Evolutionary conservation across 2,888 invertebrate genomes (phyloP).

Genomic region (Dysmachus trigonus): DNA sequence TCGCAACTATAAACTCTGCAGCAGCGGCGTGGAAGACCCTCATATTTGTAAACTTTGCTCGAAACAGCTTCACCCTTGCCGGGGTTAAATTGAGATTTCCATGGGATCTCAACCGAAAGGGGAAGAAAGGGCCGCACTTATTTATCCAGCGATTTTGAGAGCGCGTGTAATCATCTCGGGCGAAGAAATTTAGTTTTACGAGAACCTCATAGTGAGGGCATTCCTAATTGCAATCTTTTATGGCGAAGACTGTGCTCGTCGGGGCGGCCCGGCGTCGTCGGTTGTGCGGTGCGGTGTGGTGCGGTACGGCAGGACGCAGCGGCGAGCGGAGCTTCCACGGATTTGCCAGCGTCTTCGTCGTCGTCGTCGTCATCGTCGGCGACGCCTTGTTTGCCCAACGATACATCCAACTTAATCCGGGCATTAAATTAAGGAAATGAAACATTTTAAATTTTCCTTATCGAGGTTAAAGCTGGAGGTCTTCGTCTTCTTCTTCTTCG

Average conservation of each 20-base stretch:
- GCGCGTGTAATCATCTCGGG: conserved; percentile 28
- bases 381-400: background rate
- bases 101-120: conserved; percentile 19
- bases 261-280: background rate
- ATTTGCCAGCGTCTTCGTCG: background rate
- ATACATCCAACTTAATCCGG: background rate
- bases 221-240: conserved; percentile 30
- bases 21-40: conserved; percentile 15
- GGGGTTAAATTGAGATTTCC: conserved; percentile 29
- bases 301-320: background rate
- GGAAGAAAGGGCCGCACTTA: conserved; percentile 26
- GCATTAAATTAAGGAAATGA: background rate
- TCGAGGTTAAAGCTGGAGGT: background rate
- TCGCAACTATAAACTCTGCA: conserved; percentile 7
- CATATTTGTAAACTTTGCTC: conserved; percentile 17
- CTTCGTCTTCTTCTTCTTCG: too few relatives aligned
- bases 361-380: background rate
- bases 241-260: background rate
- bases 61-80: background rate
- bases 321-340: background rate
- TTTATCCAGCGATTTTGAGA: conserved; percentile 32
- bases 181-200: conserved; percentile 39
- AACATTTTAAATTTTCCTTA: background rate
- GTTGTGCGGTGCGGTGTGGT: background rate
- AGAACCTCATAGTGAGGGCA: conserved; percentile 18